Conservation (phyloP, 2,113 vertebrate species). For the Misgurnus mizolepis region DNA sequence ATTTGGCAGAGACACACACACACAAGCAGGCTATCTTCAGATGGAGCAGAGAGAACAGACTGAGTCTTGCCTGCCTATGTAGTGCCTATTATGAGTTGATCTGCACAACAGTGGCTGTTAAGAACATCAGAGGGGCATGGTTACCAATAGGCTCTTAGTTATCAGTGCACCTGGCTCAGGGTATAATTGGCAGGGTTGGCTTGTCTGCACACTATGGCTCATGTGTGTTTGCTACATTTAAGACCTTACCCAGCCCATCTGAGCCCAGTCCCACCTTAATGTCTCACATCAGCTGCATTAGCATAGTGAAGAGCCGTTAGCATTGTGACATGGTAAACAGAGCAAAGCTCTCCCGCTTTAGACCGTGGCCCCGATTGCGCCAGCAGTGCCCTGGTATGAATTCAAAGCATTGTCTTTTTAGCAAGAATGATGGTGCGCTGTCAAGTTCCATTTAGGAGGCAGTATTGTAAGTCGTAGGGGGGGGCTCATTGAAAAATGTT, state of each 20-base stretch:
- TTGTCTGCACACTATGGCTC: constrained; percentile 66
- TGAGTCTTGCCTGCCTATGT: constrained; percentile 69
- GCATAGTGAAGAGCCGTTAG: constrained; percentile 82
- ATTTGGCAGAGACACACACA: constrained; percentile 65
- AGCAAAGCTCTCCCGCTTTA: constrained; percentile 66
- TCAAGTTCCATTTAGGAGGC: constrained; percentile 4
- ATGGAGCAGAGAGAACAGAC: constrained; percentile 61
- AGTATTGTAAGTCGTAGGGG: neutral
- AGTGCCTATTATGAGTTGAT: constrained; percentile 77
- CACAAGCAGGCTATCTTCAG: constrained; percentile 44
- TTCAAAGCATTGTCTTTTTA: constrained; percentile 28
- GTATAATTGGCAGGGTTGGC: constrained; percentile 76
- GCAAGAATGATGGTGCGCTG: constrained; percentile 15
- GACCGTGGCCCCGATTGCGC: constrained; percentile 43
- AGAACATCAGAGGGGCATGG: constrained; percentile 76
- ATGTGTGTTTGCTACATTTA: constrained; percentile 73
- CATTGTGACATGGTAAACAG: constrained; percentile 75
- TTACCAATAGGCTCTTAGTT: constrained; percentile 78
- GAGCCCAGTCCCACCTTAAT: constrained; percentile 74
- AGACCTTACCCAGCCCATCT: constrained; percentile 74
- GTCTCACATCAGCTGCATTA: constrained; percentile 78
- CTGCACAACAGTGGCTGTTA: constrained; percentile 70
- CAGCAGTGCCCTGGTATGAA: constrained; percentile 35
- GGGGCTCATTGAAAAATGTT: neutral
- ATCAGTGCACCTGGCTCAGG: constrained; percentile 79